Evolutionary conservation across 2,113 vertebrate species (phyloP), one percentile per base, ranked within the genome.

Genomic region (Girardinichthys multiradiatus): DNA sequence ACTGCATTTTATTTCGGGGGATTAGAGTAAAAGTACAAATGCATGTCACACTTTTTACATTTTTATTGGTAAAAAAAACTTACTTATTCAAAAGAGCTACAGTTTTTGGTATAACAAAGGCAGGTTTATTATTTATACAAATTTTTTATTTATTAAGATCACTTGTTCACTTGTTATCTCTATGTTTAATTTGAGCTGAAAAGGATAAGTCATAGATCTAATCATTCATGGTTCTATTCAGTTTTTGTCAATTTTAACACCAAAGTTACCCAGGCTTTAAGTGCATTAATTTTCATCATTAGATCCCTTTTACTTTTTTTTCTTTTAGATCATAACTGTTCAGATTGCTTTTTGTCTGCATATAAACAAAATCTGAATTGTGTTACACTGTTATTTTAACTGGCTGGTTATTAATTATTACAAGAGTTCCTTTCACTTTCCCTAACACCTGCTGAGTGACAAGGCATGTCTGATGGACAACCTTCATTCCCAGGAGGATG

Each of bases 391-490:
- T n/a, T 21, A 54, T n/a, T 54, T 19, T 2, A 54, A 54, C 24
- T n/a, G 24, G 21, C 8, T 7, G 21, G 17, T 10, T 54, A n/a
- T 21, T 54, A 54, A 24, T n/a, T 54, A 10, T 17, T 24, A 21
- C 86, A 67, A 39, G 68, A 66, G 64, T 13, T 12, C 59, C 72
- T 69, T 58, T 48, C 57, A 33, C 75, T 66, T 81, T 67, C 72
- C 57, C 48, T 51, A 57, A 24, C 54, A 70, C 74, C 68, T 76
- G 31, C 75, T 31, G 70, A 80, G 30, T 29, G 29, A 88, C 85
- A 78, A 14, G 8, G 29, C 9, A 2, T 33, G 59, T 74, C 62
- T 88, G 82, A 89, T 71, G 79, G 72, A 87, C 74, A 72, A 75
- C 72, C 67, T 58, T 81, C 62, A 64, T 87, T 90, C 79, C 26